These are phyloP conservation scores for Gandaritis pyraliata DNA, from an alignment of 2,888 invertebrate species.

Conservation along the genomic window DNA sequence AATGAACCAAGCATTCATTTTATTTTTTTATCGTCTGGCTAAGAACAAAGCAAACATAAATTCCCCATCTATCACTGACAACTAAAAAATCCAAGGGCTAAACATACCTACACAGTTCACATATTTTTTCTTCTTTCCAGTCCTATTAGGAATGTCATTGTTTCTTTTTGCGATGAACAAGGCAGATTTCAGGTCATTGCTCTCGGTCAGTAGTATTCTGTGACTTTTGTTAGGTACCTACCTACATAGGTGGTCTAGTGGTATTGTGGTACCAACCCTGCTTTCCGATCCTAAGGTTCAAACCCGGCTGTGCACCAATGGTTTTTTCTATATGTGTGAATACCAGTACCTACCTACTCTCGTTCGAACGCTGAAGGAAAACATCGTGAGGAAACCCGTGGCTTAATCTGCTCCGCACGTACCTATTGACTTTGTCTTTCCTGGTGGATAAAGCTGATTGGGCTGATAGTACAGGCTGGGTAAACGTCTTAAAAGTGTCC, in stretches of 20 bases:
- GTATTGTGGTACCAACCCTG: background rate
- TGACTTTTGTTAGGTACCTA: background rate
- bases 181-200: conserved; percentile 32
- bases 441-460: too few relatives aligned
- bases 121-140: conserved; percentile 3
- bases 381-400: too few relatives aligned
- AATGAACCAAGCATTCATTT: background rate
- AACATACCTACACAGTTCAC: conserved; percentile 1
- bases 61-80: conserved; percentile 1
- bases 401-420: too few relatives aligned
- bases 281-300: too few relatives aligned
- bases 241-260: background rate
- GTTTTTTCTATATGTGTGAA: too few relatives aligned
- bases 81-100: conserved; percentile 19
- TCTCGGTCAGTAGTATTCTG: conserved; percentile 20
- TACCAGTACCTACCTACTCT: too few relatives aligned
- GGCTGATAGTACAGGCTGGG: too few relatives aligned
- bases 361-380: too few relatives aligned
- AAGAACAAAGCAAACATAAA: conserved; percentile 6
- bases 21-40: conserved; percentile 2
- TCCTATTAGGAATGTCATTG: conserved; percentile 31
- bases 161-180: conserved; percentile 27
- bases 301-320: too few relatives aligned
- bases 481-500: too few relatives aligned
- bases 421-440: too few relatives aligned